Base-by-base conservation (phyloP, 2,797 vertebrate genomes). In the Neosilurus hyrtlii region DNA sequence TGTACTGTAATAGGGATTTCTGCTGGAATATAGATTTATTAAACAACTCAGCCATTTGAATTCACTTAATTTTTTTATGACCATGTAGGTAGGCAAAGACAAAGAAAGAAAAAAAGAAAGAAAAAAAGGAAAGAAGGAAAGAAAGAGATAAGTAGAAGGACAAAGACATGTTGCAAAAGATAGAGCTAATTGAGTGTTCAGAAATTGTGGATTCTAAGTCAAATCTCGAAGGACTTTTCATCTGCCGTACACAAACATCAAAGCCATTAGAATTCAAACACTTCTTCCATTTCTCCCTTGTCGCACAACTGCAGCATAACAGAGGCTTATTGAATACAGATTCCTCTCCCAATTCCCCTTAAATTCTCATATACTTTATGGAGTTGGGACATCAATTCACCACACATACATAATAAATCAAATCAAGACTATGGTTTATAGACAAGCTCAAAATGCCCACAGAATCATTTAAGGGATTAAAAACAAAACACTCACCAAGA, bases 341-440 rank as follows among this genome's bases (percentile, higher is more conserved):
- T 90, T 86, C 71, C 22, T 77, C 77, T 88, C 88, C 86, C 86
- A 87, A 86, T 59, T 9, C 56, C 1, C 20, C 84, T 91, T 89
- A 88, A 86, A 89, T 92, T 89, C 88, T 89, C 82, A 89, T 91
- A 86, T 89, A 85, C 74, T 84, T 70, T 84, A 71, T 66, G 72
- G 82, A 86, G 75, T 86, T 63, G 75, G 65, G 84, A 87, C 79
- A 80, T 43, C n/a, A 86, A 84, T 86, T 90, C 82, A 37, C 84
- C 59, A 67, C 73, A 77, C 78, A 88, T 86, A 71, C 70, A 85
- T 89, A 90, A 84, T 81, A 88, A 74, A 89, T 73, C 82, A 84
- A 80, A 89, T 73, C 82, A 84, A 80, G 24, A 67, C 80, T 81
- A 85, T 73, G 85, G 87, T 81, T 88, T 84, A 78, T 77, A 78